These are phyloP conservation scores for Emydura subglobosa DNA, from an alignment of 2,113 vertebrate species.

Conservation along the genomic window DNA sequence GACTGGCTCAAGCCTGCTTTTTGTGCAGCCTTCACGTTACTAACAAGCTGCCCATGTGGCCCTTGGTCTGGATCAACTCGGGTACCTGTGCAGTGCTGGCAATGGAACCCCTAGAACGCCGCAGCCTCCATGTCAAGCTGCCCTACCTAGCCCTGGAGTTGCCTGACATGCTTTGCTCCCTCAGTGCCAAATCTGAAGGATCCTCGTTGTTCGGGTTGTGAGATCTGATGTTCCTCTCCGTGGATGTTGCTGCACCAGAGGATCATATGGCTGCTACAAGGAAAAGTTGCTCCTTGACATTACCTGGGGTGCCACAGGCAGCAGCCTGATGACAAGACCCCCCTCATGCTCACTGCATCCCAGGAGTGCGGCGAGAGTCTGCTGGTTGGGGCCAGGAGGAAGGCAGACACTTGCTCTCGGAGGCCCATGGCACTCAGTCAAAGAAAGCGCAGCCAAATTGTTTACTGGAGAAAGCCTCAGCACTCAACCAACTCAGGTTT, in stretches of 20 bases:
- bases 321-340: background rate
- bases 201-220: too few relatives aligned
- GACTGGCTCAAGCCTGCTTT: background rate
- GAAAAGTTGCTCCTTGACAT: background rate
- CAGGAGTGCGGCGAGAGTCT: background rate
- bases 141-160: background rate
- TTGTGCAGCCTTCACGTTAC: background rate
- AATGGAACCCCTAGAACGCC: background rate
- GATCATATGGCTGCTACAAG: background rate
- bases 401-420: constrained; percentile 59
- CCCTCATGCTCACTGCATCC: background rate
- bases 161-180: background rate
- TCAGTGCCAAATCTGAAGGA: background rate
- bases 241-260: background rate
- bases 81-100: background rate
- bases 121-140: background rate
- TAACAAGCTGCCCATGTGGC: background rate
- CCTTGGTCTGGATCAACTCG: background rate
- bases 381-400: constrained; percentile 68
- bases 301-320: background rate
- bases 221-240: background rate
- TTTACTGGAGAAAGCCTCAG: background rate
- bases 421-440: constrained; percentile 63
- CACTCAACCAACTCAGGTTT: background rate
- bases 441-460: background rate